phyloP scores from a whole-genome alignment of 2,797 vertebrate species.

The Sternarchorhynchus goeldii region DNA sequence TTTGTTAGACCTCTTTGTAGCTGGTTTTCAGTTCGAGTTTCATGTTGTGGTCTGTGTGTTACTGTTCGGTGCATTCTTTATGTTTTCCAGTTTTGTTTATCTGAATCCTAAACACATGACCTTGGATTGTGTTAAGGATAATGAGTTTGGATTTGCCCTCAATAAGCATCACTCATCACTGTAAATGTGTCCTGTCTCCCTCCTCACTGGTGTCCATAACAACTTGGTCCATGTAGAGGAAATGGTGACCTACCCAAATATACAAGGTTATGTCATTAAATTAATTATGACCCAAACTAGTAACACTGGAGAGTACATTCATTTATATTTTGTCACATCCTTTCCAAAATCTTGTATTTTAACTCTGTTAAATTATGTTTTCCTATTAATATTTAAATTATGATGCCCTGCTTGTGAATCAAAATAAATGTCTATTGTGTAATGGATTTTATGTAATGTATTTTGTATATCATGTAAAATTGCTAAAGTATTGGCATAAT shows the following conservation, averaged over 20 bases:
- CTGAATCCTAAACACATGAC: too few species aligned
- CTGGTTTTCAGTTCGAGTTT: too few species aligned
- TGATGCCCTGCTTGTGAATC: neutral
- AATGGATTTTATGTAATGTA: too few species aligned
- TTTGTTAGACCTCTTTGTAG: too few species aligned
- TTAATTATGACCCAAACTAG: too few species aligned
- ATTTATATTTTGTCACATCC: neutral
- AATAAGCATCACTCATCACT: too few species aligned
- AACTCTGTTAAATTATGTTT: neutral
- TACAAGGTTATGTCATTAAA: constrained; percentile 3
- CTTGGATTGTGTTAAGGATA: too few species aligned
- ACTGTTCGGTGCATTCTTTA: neutral
- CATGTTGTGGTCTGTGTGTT: neutral
- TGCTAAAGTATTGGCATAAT: neutral
- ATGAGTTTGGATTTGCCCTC: too few species aligned
- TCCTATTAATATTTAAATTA: neutral
- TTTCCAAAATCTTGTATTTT: neutral
- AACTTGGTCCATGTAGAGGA: constrained; percentile 26
- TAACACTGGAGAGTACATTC: constrained; percentile 13
- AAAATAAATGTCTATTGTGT: too few species aligned
- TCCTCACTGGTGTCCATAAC: constrained; percentile 41
- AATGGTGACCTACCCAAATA: constrained; percentile 15
- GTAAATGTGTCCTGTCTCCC: too few species aligned
- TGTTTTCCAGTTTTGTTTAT: neutral
- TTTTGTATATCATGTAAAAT: too few species aligned